Conservation (phyloP, 2,797 vertebrate genomes). For the Eospalax fontanierii region DNA sequence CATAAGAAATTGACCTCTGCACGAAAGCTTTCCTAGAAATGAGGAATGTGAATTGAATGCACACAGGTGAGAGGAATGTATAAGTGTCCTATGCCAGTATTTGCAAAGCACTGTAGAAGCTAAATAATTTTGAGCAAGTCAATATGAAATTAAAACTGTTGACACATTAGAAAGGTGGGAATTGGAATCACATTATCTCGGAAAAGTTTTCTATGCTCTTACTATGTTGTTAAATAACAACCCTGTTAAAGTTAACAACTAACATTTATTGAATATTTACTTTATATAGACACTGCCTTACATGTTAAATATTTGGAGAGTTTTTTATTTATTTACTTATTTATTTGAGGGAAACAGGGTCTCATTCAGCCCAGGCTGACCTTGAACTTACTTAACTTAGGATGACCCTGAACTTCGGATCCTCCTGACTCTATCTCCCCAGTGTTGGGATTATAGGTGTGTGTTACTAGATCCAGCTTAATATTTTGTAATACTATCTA, state of each 20-base stretch:
- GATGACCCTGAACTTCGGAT: neutral
- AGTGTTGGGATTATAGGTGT: neutral
- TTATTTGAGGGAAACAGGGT: neutral
- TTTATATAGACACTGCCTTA: neutral
- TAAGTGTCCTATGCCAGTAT: neutral
- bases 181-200: conserved; percentile 21
- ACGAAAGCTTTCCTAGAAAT: neutral
- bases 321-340: neutral
- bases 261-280: neutral
- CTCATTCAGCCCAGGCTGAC: neutral
- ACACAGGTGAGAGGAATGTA: neutral
- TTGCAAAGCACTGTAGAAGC: neutral
- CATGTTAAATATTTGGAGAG: neutral
- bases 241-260: neutral
- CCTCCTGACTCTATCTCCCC: neutral
- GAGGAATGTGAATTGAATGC: too few relatives aligned
- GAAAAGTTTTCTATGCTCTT: neutral
- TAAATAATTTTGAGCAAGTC: neutral
- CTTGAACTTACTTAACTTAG: neutral
- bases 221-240: neutral
- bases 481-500: conserved; percentile 11
- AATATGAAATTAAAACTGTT: conserved; percentile 48
- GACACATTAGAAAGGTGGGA: neutral
- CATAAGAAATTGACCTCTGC: neutral
- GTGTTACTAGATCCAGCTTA: neutral